These are phyloP conservation scores for Porites cylindrica DNA, from an alignment of 92 coral and sea anemone species.

Conservation along the genomic window DNA sequence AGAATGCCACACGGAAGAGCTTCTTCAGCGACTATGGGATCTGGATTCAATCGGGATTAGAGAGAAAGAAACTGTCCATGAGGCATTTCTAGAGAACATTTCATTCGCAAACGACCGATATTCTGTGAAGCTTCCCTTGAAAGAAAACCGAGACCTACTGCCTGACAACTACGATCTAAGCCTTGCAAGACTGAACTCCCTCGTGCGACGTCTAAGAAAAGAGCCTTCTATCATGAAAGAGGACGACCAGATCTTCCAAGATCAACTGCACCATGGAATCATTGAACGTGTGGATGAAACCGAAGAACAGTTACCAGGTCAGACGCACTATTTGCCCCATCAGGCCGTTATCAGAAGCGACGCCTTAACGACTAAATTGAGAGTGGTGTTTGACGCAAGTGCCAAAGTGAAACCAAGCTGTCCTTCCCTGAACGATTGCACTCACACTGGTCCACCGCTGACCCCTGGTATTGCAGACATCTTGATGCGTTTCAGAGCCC, in stretches of 20 bases:
- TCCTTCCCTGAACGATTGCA: constrained; percentile 66
- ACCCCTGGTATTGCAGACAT: constrained; percentile 57
- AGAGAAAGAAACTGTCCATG: constrained; percentile 59
- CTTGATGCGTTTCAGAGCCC: constrained; percentile 59
- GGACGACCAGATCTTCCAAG: constrained; percentile 42
- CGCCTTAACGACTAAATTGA: constrained; percentile 54
- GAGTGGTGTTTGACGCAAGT: constrained; percentile 63
- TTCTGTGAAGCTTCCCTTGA: constrained; percentile 39
- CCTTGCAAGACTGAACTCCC: constrained; percentile 44
- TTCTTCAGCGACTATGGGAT: constrained; percentile 32
- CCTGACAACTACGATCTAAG: constrained; percentile 56
- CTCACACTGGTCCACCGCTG: constrained; percentile 57
- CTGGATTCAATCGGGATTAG: constrained; percentile 50
- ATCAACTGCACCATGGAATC: constrained; percentile 42
- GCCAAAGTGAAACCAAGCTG: constrained; percentile 35
- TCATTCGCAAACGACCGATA: constrained; percentile 47
- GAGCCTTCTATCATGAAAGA: constrained; percentile 45
- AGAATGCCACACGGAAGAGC: not conserved
- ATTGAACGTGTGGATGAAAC: constrained; percentile 47
- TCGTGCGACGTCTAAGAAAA: constrained; percentile 38
- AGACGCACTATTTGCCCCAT: constrained; percentile 69
- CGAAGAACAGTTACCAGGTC: constrained; percentile 26
- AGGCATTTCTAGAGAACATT: constrained; percentile 43
- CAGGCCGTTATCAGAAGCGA: constrained; percentile 58
- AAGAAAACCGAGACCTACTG: constrained; percentile 36